Percentiles rank a stretch among this genome's conserved stretches.
These are phyloP conservation scores for Athrips mouffetella DNA, from an alignment of 2,888 invertebrate species.

Conservation along the genomic window DNA sequence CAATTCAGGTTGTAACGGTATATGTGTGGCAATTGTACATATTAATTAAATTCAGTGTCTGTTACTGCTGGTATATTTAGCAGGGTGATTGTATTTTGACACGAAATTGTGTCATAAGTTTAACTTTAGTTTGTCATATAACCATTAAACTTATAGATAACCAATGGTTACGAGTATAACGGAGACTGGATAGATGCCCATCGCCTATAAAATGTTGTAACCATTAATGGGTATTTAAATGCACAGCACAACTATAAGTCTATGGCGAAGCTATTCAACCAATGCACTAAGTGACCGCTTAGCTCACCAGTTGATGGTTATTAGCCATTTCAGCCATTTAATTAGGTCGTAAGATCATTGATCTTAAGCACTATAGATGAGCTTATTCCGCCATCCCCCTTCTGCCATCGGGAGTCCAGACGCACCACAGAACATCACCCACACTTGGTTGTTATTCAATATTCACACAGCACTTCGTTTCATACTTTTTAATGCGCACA, in stretches of 20 bases:
- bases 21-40: too few species aligned
- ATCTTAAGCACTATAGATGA: neutral
- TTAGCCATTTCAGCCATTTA: neutral
- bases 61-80: too few species aligned
- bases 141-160: conserved; percentile 13
- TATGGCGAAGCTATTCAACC: too few species aligned
- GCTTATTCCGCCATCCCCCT: too few species aligned
- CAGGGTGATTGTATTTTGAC: too few species aligned
- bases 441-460: too few species aligned
- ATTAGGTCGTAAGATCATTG: neutral
- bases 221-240: conserved; percentile 24
- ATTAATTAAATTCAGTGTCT: too few species aligned
- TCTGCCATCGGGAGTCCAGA: too few species aligned
- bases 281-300: neutral
- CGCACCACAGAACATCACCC: too few species aligned
- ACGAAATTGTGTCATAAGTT: neutral
- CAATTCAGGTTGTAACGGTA: too few species aligned
- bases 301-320: neutral
- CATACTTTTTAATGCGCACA: too few species aligned
- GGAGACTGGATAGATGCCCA: conserved; percentile 37
- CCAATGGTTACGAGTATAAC: conserved; percentile 28
- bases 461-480: neutral
- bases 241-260: too few species aligned
- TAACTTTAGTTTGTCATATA: conserved; percentile 3
- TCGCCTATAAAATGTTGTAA: conserved; percentile 43